Conservation (phyloP, 1,140 invertebrate species). For the Meteorus sp. region DNA sequence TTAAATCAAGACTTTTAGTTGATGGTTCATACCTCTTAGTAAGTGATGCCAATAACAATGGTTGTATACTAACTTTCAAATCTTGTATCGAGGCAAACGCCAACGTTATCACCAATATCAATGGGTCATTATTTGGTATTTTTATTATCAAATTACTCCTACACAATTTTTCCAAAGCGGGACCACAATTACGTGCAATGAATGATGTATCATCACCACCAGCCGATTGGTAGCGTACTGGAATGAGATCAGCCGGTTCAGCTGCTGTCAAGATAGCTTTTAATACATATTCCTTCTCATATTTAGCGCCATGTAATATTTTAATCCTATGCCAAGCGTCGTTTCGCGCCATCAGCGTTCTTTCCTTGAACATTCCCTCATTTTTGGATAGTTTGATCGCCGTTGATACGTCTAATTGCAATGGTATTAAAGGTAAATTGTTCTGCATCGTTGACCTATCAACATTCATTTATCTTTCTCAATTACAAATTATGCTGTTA, state of each 20-base stretch:
- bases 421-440: constrained; percentile 25
- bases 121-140: constrained; percentile 43
- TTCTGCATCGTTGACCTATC: constrained; percentile 12
- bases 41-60: constrained; percentile 49
- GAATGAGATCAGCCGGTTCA: constrained; percentile 59
- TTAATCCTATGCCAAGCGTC: constrained; percentile 52
- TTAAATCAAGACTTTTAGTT: constrained; percentile 49
- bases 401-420: constrained; percentile 39
- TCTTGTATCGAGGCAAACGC: constrained; percentile 55
- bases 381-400: constrained; percentile 44
- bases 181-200: constrained; percentile 58
- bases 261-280: constrained; percentile 55
- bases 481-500: too few species aligned
- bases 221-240: constrained; percentile 53
- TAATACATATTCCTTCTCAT: constrained; percentile 53
- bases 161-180: constrained; percentile 57
- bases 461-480: neutral
- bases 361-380: constrained; percentile 42
- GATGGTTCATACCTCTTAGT: constrained; percentile 47
- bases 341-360: constrained; percentile 43
- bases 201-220: constrained; percentile 53
- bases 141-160: constrained; percentile 55
- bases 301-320: constrained; percentile 42
- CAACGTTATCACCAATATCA: constrained; percentile 54
- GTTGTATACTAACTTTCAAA: constrained; percentile 56